Evolutionary conservation across 92 coral and sea anemone genomes (phyloP).

Genomic region (Epizoanthus ramosus): DNA sequence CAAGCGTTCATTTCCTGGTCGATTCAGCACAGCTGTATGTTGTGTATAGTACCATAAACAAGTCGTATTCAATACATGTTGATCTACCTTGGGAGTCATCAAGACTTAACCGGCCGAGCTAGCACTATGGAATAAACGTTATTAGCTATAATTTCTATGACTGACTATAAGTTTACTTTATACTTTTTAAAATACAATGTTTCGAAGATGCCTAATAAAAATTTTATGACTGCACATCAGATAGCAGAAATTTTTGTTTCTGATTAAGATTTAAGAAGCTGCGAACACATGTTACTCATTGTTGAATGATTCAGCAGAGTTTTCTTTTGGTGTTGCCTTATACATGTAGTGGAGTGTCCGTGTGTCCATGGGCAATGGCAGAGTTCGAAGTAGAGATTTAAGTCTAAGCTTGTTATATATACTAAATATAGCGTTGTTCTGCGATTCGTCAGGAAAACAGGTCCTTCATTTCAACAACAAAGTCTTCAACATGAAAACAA

Average conservation of each 20-base stretch:
- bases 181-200: not conserved
- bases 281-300: not conserved
- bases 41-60: not conserved
- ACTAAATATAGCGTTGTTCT: no score
- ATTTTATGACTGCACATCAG: conserved; percentile 20
- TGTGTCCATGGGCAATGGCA: no score
- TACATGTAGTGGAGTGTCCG: no score
- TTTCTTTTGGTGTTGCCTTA: not conserved
- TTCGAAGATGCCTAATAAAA: conserved; percentile 19
- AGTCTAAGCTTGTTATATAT: no score
- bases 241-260: not conserved
- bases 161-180: not conserved
- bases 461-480: no score
- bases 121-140: no score
- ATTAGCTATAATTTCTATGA: not conserved
- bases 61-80: conserved; percentile 1
- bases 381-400: no score
- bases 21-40: conserved; percentile 41
- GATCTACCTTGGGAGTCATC: not conserved
- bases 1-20: not conserved
- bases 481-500: no score
- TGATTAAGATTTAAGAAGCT: not conserved
- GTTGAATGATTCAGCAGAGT: conserved; percentile 3
- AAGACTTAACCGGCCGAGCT: no score
- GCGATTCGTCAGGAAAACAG: no score